phyloP scores from a whole-genome alignment of 2,797 vertebrate genomes.

The Uromys caudimaculatus region DNA sequence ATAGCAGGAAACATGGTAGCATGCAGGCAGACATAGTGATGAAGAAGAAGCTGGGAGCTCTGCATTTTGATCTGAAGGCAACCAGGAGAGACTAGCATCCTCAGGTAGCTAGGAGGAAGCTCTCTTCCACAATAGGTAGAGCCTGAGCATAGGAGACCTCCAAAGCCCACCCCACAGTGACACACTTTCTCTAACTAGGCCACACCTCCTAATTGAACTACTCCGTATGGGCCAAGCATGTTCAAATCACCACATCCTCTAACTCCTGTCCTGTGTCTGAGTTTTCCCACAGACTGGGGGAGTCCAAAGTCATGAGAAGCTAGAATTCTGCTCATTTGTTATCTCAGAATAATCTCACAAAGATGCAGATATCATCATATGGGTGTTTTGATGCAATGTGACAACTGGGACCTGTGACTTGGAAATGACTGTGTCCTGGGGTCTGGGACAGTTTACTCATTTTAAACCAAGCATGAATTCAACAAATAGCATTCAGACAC shows the following conservation, averaged over 20 bases:
- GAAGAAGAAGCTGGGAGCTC: neutral
- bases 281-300: neutral
- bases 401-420: neutral
- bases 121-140: neutral
- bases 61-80: neutral
- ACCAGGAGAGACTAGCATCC: neutral
- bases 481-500: neutral
- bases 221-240: neutral
- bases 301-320: neutral
- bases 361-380: neutral
- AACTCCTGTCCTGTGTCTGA: neutral
- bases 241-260: neutral
- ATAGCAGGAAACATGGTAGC: neutral
- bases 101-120: neutral
- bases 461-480: conserved; percentile 14
- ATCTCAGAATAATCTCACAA: conserved; percentile 24
- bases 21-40: neutral
- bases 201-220: neutral
- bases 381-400: neutral
- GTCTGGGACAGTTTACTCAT: neutral
- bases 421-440: neutral
- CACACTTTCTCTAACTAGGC: neutral
- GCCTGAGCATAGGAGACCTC: neutral
- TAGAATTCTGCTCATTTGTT: neutral
- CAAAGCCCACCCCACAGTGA: neutral